Conservation (phyloP, 2,888 invertebrate species). For the Dicyrtomina minuta region DNA sequence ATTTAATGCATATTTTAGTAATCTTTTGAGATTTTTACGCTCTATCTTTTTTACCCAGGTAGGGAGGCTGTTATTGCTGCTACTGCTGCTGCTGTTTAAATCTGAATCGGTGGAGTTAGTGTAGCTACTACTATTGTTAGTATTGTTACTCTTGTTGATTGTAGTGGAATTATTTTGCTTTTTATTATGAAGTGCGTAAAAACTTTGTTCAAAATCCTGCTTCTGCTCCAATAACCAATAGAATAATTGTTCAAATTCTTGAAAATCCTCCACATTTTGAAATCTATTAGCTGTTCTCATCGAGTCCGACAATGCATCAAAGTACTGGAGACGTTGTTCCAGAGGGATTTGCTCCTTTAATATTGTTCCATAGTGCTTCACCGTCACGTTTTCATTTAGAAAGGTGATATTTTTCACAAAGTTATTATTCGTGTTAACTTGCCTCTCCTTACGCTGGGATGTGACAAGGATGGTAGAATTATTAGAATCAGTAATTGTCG, state of each 20-base stretch:
- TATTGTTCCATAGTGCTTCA: background rate
- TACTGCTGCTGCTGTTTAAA: no score
- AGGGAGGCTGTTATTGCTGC: no score
- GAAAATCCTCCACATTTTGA: background rate
- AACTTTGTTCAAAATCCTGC: no score
- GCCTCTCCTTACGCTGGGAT: no score
- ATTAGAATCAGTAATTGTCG: no score
- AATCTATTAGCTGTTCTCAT: conserved; percentile 12
- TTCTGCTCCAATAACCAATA: background rate
- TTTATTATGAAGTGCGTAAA: no score
- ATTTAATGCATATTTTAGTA: conserved; percentile 8
- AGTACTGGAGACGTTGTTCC: conserved; percentile 1
- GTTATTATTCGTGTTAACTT: no score
- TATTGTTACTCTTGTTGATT: background rate
- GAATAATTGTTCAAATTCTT: conserved; percentile 2
- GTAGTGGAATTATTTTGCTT: no score
- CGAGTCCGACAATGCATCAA: conserved; percentile 19
- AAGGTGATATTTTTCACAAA: background rate
- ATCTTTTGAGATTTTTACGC: conserved; percentile 12
- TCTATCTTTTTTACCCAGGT: conserved; percentile 18
- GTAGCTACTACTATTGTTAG: background rate
- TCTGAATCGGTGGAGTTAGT: background rate
- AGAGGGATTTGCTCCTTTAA: background rate
- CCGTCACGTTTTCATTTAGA: background rate
- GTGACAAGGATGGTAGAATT: no score